phyloP scores from a whole-genome alignment of 1,140 invertebrate species.

The Helicoverpa armigera region DNA sequence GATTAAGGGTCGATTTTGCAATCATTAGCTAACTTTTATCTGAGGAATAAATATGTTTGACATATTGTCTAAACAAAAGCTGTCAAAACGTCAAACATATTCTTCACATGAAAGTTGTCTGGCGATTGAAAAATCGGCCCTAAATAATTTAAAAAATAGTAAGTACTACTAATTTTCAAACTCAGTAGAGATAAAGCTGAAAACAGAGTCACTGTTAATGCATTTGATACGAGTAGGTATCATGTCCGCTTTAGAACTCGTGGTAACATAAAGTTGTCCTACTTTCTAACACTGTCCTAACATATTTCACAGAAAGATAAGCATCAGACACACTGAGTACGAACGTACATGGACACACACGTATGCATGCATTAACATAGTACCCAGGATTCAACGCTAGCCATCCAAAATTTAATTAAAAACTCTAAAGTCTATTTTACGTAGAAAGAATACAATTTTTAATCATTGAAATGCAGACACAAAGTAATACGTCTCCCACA shows the following conservation, averaged over 20 bases:
- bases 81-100: no score
- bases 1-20: no score
- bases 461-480: slow-evolving; percentile 37
- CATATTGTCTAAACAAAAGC: no score
- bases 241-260: not conserved
- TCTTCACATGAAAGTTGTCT: no score
- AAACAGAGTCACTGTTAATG: not conserved
- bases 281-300: slow-evolving; percentile 13
- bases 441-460: slow-evolving; percentile 16
- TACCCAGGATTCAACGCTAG: not conserved
- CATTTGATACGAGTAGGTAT: not conserved
- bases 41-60: no score
- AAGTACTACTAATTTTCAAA: no score
- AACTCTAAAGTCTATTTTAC: slow-evolving; percentile 6
- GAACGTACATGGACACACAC: not conserved
- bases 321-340: slow-evolving; percentile 4
- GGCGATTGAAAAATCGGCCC: no score
- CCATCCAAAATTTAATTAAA: slow-evolving; percentile 29
- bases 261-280: not conserved
- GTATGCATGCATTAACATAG: not conserved
- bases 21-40: no score
- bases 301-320: slow-evolving; percentile 26
- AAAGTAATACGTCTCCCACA: slow-evolving; percentile 38
- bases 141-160: no score
- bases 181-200: not conserved